Evolutionary conservation across 2,888 invertebrate species (phyloP), one percentile per base, ranked within the genome.

Genomic region (Aleiodes testaceus): DNA sequence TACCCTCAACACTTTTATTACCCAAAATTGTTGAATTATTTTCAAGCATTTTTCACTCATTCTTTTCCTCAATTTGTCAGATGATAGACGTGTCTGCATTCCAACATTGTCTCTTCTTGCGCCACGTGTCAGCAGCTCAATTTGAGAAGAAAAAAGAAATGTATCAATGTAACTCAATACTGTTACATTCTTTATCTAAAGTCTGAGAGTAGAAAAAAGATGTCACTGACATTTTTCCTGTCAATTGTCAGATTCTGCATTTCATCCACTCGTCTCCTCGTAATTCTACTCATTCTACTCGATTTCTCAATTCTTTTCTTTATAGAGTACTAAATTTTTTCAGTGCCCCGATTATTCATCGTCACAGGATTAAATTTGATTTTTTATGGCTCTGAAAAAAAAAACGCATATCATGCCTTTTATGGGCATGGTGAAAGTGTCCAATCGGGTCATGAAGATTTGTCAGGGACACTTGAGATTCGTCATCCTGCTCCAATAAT

Each of bases 381-480:
- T 59, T 30, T 42, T 30, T 18, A 42, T 36, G 36, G 55, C 14
- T 55, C 22, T 36, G 20, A 30, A 36, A 59, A 59, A 59, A 36
- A 59, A 42, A 45, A 18, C 16, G 49, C 14, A 30, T 55, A 55
- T 36, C 30, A 69, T 16, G 16, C 65, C 70, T 50, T 53, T 30
- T 65, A 65, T 65, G 65, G 49, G 1, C 18, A 63, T 11, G 36
- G 70, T 47, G 70, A 70, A 70, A 70, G 70, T 65, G 47, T 22
- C 52, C 44, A 36, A 64, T 52, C 52, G 16, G 55, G 30, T n/a
- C 55, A 22, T 3, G 20, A 12, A 20, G 52, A 52, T 18, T 30
- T n/a, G 30, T 70, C 70, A 70, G 65, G 70, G 65, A 55, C 70
- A 55, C 36, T 36, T 26, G 20, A 65, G 45, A 70, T 70, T 65